Percentiles rank a stretch among this genome's conserved stretches.
These are phyloP conservation scores for Astreopora myriophthalma DNA, from an alignment of 64 coral and sea anemone genomes.

Conservation along the genomic window DNA sequence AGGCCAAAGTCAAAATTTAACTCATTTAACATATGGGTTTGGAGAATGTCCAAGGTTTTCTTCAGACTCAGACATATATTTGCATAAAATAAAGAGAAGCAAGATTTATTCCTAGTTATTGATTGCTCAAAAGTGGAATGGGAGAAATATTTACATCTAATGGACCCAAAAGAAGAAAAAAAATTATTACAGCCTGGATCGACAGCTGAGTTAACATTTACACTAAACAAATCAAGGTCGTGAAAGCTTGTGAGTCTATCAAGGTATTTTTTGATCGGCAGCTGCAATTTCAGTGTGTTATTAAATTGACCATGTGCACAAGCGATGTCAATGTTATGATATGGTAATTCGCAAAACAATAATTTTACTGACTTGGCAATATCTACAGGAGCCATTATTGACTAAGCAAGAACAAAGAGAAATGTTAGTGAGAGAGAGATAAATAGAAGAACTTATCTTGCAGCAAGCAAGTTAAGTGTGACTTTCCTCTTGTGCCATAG, in stretches of 20 bases:
- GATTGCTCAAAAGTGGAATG: conserved; percentile 3
- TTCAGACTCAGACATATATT: conserved; percentile 4
- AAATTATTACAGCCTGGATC: conserved; percentile 34
- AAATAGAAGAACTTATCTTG: not conserved
- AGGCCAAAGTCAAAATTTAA: conserved; percentile 38
- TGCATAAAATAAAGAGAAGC: not conserved
- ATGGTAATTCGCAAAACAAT: not conserved
- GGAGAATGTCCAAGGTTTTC: not conserved
- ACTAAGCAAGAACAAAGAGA: not conserved
- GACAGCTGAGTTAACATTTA: conserved; percentile 13
- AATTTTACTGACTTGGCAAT: not conserved
- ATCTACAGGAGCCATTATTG: not conserved
- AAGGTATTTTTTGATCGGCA: not conserved
- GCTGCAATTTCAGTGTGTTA: not conserved
- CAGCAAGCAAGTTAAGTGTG: not conserved
- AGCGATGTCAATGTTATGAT: not conserved
- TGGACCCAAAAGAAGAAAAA: not conserved
- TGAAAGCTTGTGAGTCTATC: not conserved
- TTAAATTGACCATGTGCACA: not conserved
- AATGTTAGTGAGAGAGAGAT: too few relatives aligned
- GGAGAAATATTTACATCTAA: conserved; percentile 19
- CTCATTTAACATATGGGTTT: conserved; percentile 46
- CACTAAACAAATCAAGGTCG: conserved; percentile 22
- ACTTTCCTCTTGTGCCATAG: not conserved
- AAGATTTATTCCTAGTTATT: not conserved